Percentiles rank a stretch among this genome's conserved stretches.
Conservation (phyloP, 2,113 vertebrate species). For the Gymnarchus niloticus region DNA sequence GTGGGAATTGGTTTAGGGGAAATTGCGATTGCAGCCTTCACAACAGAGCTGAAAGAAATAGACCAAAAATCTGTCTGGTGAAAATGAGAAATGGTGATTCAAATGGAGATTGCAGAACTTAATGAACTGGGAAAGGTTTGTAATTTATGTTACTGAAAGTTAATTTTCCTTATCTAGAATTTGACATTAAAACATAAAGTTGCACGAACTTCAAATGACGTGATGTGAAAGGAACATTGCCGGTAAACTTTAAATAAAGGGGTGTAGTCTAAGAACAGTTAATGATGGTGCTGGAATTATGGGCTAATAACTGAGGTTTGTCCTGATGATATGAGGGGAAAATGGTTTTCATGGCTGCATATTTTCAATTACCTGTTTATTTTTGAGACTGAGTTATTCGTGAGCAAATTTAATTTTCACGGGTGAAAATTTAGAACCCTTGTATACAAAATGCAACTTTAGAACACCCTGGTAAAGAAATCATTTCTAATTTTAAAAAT, state of each 20-base stretch:
- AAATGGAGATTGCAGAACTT: constrained; percentile 22
- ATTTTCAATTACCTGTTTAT: background rate
- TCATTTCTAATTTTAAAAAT: too few species aligned
- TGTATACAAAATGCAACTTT: background rate
- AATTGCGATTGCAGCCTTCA: constrained; percentile 23
- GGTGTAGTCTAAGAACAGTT: background rate
- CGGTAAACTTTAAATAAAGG: constrained; percentile 26
- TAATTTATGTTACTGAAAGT: constrained; percentile 28
- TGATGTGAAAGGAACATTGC: constrained; percentile 12
- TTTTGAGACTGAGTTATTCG: background rate
- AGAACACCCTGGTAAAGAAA: too few species aligned
- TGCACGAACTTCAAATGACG: constrained; percentile 25
- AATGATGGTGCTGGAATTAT: background rate
- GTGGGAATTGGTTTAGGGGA: background rate
- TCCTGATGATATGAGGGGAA: background rate
- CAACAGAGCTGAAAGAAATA: background rate
- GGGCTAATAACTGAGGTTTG: background rate
- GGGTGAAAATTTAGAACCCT: background rate
- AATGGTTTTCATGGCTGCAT: too few species aligned
- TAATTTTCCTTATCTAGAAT: constrained; percentile 33
- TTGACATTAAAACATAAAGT: constrained; percentile 32
- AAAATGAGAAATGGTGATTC: constrained; percentile 29
- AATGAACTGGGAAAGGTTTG: constrained; percentile 26
- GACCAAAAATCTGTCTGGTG: background rate
- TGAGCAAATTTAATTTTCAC: background rate